Evolutionary conservation across 2,113 vertebrate genomes (phyloP).

Genomic region (Menura novaehollandiae): DNA sequence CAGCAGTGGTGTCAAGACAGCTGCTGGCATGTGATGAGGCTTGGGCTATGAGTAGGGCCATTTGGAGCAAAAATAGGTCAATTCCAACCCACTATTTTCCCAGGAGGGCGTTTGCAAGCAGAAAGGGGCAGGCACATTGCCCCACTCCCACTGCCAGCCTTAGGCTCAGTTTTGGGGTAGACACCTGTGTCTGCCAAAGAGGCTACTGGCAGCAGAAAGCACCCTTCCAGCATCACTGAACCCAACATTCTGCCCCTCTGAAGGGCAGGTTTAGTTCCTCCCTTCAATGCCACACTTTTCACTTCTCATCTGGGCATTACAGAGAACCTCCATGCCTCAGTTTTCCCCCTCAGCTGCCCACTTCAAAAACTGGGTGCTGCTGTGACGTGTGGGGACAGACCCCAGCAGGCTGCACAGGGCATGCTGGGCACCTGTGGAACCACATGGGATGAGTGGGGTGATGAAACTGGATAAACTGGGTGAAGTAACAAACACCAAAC

Average conservation of each 20-base stretch:
- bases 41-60: fast-evolving
- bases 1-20: fast-evolving
- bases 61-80: fast-evolving
- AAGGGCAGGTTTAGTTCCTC: neutral
- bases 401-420: fast-evolving
- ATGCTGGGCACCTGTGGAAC: neutral
- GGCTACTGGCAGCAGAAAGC: neutral
- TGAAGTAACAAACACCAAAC: neutral
- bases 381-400: fast-evolving
- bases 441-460: fast-evolving
- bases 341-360: fast-evolving
- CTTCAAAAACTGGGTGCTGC: fast-evolving
- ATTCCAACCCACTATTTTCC: neutral
- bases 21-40: fast-evolving
- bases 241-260: fast-evolving
- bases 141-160: neutral
- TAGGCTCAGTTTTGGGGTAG: neutral
- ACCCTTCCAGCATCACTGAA: neutral
- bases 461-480: neutral
- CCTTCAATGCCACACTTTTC: fast-evolving
- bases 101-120: neutral
- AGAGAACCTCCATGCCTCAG: fast-evolving
- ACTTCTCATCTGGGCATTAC: fast-evolving
- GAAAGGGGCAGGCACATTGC: fast-evolving
- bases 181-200: neutral